phyloP scores from a whole-genome alignment of 1,140 invertebrate genomes.

The Diprion similis region DNA sequence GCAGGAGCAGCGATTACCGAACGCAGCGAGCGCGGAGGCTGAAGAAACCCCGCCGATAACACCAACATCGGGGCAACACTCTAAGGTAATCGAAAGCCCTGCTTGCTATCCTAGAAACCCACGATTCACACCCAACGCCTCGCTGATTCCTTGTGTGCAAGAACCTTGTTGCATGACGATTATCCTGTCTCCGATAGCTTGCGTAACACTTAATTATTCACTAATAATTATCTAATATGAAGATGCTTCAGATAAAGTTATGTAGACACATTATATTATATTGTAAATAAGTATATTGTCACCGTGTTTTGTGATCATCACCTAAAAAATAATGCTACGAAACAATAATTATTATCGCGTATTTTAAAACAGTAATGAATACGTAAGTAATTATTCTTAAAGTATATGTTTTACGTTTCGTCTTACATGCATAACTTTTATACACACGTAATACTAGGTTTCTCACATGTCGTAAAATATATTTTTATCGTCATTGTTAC shows the following conservation, averaged over 20 bases:
- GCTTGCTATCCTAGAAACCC: slow-evolving; percentile 14
- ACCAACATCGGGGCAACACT: slow-evolving; percentile 70
- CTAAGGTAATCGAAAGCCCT: slow-evolving; percentile 65
- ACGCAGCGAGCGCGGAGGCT: slow-evolving; percentile 61
- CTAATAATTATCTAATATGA: not conserved
- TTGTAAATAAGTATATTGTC: not conserved
- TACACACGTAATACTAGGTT: too few relatives aligned
- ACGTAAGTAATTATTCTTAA: not conserved
- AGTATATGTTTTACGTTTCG: not conserved
- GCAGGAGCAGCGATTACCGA: slow-evolving; percentile 88
- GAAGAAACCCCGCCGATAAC: slow-evolving; percentile 71
- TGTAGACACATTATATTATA: not conserved
- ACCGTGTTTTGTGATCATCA: not conserved
- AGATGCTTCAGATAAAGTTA: not conserved
- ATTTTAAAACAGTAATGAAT: not conserved
- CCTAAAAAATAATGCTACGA: not conserved
- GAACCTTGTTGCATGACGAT: slow-evolving; percentile 19
- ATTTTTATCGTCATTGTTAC: too few relatives aligned
- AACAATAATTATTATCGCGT: not conserved
- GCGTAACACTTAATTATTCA: slow-evolving; percentile 15
- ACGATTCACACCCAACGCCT: slow-evolving; percentile 13
- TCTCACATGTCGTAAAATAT: too few relatives aligned
- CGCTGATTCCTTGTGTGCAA: slow-evolving; percentile 26
- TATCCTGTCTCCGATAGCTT: slow-evolving; percentile 26
- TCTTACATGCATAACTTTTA: too few relatives aligned